Evolutionary conservation across 2,113 vertebrate species (phyloP).

Genomic region (Callaeas wilsoni): DNA sequence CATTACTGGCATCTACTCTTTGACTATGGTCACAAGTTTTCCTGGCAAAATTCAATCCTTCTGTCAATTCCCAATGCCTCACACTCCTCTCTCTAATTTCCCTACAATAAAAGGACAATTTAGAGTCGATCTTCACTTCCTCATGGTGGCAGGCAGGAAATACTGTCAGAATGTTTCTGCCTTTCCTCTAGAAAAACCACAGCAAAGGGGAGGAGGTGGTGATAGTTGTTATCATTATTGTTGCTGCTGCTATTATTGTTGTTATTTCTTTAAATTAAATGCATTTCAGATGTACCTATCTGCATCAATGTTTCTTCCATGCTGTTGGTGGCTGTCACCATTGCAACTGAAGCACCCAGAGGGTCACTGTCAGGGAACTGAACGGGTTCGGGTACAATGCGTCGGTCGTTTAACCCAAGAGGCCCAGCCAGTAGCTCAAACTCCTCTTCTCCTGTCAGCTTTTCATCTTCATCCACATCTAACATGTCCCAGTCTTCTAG

Average conservation of each 20-base stretch:
- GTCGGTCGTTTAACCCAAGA: constrained; percentile 87
- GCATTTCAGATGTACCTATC: constrained; percentile 77
- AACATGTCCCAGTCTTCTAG: constrained; percentile 99
- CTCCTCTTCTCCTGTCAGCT: constrained; percentile 94
- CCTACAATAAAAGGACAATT: background rate
- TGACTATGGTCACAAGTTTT: background rate
- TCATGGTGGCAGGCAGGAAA: background rate
- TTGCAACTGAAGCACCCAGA: constrained; percentile 91
- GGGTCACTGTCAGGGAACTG: constrained; percentile 97
- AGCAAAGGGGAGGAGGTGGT: background rate
- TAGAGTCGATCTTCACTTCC: background rate
- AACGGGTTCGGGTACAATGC: constrained; percentile 90
- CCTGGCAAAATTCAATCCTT: background rate
- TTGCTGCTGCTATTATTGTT: background rate
- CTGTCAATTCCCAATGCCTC: background rate
- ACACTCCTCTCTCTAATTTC: background rate
- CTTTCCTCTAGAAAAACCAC: background rate
- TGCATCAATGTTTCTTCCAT: constrained; percentile 98
- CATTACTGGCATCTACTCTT: background rate
- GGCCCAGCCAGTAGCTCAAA: constrained; percentile 92
- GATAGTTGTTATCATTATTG: no score
- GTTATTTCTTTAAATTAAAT: background rate
- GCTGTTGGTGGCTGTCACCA: constrained; percentile 97
- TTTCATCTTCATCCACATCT: constrained; percentile 93
- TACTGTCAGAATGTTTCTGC: background rate